A percentile compares a stretch with the other conserved stretches of the same genome.
These are phyloP conservation scores for Cebidichthys violaceus DNA, from an alignment of 2,113 vertebrate species.

Conservation along the genomic window DNA sequence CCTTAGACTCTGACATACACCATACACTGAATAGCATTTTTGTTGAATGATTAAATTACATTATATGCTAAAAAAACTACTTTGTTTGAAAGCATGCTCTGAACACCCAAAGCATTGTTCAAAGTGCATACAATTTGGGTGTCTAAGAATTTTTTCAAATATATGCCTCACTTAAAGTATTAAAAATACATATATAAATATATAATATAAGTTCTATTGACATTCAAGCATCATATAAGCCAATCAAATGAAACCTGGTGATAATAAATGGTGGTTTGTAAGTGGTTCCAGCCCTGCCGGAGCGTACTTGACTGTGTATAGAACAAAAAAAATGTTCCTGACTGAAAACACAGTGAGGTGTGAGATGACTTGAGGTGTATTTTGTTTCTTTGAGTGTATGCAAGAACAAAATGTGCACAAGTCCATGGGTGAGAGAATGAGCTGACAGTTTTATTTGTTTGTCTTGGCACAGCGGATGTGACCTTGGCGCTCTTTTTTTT, in stretches of 20 bases:
- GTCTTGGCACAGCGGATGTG: conserved; percentile 69
- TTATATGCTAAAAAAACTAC: not conserved
- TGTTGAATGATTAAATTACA: conserved; percentile 12
- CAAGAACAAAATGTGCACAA: conserved; percentile 36
- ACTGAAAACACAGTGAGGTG: conserved; percentile 27
- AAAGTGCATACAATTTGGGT: not conserved
- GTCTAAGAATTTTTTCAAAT: not conserved
- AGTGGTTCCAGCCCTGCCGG: conserved; percentile 10
- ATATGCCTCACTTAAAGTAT: not conserved
- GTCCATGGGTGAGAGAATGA: conserved; percentile 37
- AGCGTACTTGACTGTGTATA: not conserved
- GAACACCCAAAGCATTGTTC: not conserved
- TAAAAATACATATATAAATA: not conserved
- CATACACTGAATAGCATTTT: not conserved
- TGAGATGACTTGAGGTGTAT: conserved; percentile 30
- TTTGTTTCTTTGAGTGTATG: conserved; percentile 46
- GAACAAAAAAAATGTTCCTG: not conserved
- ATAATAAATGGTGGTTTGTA: not conserved
- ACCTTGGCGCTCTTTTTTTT: conserved; percentile 68
- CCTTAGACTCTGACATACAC: conserved; percentile 18
- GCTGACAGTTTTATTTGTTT: conserved; percentile 79
- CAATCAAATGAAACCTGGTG: not conserved
- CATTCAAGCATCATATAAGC: not conserved
- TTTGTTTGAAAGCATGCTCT: not conserved
- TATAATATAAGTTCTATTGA: not conserved